Conservation (phyloP, 2,797 vertebrate genomes). For the Bryconaethiops microstoma region DNA sequence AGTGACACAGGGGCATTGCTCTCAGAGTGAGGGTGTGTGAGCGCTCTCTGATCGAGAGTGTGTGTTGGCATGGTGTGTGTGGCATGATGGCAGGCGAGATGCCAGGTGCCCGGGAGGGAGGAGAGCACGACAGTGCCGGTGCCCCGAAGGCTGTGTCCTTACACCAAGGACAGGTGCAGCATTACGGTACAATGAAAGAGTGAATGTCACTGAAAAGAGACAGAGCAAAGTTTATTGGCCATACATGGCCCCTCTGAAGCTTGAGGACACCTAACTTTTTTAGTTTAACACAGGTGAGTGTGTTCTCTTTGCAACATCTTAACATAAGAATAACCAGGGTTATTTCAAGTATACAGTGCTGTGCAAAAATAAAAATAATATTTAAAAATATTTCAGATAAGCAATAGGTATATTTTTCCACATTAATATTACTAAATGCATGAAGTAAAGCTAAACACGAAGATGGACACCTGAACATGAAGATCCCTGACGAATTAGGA, state of each 20-base stretch:
- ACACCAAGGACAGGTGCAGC: slow-evolving; percentile 61
- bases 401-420: no score
- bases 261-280: background rate
- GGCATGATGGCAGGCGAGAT: slow-evolving; percentile 55
- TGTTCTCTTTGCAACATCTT: background rate
- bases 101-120: slow-evolving; percentile 57
- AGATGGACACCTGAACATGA: no score
- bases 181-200: slow-evolving; percentile 37
- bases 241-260: background rate
- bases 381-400: no score
- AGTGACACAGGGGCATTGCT: slow-evolving; percentile 57
- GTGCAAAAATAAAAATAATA: no score
- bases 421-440: no score
- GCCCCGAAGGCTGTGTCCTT: slow-evolving; percentile 60
- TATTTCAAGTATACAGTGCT: no score
- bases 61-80: slow-evolving; percentile 49
- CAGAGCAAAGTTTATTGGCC: background rate
- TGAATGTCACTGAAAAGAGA: slow-evolving; percentile 4
- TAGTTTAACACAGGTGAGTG: background rate
- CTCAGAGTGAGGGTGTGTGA: slow-evolving; percentile 35
- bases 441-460: no score
- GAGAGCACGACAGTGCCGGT: slow-evolving; percentile 54
- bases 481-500: no score
- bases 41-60: slow-evolving; percentile 17
- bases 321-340: background rate